These are phyloP conservation scores for Darevskia nairensis DNA, from an alignment of 2,797 vertebrate genomes.

Conservation along the genomic window DNA sequence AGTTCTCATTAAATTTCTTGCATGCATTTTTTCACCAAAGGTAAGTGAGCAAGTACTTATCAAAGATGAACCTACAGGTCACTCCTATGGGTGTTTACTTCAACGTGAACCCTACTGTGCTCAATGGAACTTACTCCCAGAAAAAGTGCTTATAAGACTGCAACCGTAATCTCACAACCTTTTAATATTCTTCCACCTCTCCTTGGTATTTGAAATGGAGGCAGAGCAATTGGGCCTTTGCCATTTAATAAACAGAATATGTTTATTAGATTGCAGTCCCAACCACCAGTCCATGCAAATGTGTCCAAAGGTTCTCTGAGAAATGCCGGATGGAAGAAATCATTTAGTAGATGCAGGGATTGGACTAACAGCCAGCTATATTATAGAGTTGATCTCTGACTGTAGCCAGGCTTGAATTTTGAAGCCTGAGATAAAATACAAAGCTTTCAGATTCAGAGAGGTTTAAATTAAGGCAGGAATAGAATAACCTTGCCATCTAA, in stretches of 20 bases:
- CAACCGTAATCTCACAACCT: not conserved
- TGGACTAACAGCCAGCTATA: not conserved
- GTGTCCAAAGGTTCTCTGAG: not conserved
- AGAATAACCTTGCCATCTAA: constrained; percentile 2
- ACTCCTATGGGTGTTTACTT: not conserved
- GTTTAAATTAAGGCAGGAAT: constrained; percentile 34
- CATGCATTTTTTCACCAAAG: not conserved
- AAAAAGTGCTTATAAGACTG: not conserved
- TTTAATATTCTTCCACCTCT: not conserved
- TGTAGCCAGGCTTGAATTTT: not conserved
- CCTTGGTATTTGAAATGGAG: not conserved
- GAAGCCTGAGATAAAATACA: not conserved
- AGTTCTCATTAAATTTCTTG: not conserved
- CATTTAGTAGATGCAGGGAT: not conserved
- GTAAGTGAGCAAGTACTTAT: not conserved
- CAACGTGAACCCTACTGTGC: not conserved
- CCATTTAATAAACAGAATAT: constrained; percentile 15
- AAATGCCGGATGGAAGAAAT: not conserved
- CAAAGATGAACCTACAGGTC: not conserved
- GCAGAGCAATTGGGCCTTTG: not conserved
- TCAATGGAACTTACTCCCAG: not conserved
- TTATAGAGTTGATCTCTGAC: constrained; percentile 1
- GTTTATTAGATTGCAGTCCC: not conserved
- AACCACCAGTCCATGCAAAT: not conserved
- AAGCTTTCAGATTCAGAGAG: constrained; percentile 2